Evolutionary conservation across 1,140 invertebrate species (phyloP).

Genomic region (Aphaenogaster floridana): DNA sequence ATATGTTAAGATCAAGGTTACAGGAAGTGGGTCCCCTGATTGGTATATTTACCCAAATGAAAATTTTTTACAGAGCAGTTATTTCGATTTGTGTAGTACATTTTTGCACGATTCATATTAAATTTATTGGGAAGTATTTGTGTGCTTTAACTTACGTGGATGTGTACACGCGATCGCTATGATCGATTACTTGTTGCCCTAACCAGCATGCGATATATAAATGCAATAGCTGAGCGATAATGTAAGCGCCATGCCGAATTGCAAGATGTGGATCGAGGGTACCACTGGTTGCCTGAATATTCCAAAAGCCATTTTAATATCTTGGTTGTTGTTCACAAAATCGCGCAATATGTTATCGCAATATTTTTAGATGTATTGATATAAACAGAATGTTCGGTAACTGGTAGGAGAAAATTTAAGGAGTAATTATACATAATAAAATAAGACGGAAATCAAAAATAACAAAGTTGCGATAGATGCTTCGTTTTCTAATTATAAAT

Average conservation of each 20-base stretch:
- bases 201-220: slow-evolving; percentile 73
- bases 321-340: not conserved
- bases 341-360: not conserved
- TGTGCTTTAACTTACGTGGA: slow-evolving; percentile 33
- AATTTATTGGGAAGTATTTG: not conserved
- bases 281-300: slow-evolving; percentile 65
- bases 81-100: slow-evolving; percentile 60
- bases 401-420: too few relatives aligned
- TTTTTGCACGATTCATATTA: not conserved
- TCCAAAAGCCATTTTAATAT: slow-evolving; percentile 6
- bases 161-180: slow-evolving; percentile 62
- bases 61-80: not conserved
- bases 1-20: too few relatives aligned
- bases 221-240: slow-evolving; percentile 61
- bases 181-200: slow-evolving; percentile 71
- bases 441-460: too few relatives aligned
- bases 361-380: not conserved
- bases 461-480: too few relatives aligned
- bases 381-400: not conserved
- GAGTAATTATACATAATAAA: too few relatives aligned
- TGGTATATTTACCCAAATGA: not conserved
- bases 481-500: too few relatives aligned
- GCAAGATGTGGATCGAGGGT: slow-evolving; percentile 28
- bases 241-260: slow-evolving; percentile 64
- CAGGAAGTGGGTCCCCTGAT: too few relatives aligned